Evolutionary conservation across 2,113 vertebrate species (phyloP).

Genomic region (Saguinus midas): DNA sequence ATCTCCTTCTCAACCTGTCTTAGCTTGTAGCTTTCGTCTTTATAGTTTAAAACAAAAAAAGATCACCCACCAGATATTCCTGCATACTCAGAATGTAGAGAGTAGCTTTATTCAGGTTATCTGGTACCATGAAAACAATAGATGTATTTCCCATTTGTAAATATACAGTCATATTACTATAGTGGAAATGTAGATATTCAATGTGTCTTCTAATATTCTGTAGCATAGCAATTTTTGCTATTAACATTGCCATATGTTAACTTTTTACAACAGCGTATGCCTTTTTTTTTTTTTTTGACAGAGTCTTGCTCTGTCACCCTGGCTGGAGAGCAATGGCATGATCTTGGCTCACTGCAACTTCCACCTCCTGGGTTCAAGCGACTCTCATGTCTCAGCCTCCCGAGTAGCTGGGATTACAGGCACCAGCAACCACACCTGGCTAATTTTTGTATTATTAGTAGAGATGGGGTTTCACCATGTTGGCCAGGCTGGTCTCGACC

Average conservation of each 20-base stretch:
- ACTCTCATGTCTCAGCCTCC: too few species aligned
- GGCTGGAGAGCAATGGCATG: too few species aligned
- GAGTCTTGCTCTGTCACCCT: too few species aligned
- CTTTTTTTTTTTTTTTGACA: too few species aligned
- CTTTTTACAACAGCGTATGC: neutral
- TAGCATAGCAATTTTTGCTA: neutral
- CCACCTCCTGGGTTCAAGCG: too few species aligned
- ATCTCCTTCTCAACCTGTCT: neutral
- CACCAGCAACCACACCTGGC: too few species aligned
- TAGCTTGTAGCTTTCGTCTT: neutral
- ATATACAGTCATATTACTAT: neutral
- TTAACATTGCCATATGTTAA: neutral
- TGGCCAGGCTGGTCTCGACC: too few species aligned
- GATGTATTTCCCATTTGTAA: neutral
- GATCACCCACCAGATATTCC: neutral
- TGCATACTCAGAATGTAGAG: neutral
- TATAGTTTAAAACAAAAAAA: neutral
- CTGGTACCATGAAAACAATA: neutral
- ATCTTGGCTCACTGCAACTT: too few species aligned
- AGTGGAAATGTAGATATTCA: neutral
- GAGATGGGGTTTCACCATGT: too few species aligned
- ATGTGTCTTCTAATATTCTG: neutral
- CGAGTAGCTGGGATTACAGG: too few species aligned
- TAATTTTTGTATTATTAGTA: too few species aligned
- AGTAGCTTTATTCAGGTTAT: neutral